phyloP scores from a whole-genome alignment of 2,113 vertebrate species.

The Tretioscincus oriximinensis region DNA sequence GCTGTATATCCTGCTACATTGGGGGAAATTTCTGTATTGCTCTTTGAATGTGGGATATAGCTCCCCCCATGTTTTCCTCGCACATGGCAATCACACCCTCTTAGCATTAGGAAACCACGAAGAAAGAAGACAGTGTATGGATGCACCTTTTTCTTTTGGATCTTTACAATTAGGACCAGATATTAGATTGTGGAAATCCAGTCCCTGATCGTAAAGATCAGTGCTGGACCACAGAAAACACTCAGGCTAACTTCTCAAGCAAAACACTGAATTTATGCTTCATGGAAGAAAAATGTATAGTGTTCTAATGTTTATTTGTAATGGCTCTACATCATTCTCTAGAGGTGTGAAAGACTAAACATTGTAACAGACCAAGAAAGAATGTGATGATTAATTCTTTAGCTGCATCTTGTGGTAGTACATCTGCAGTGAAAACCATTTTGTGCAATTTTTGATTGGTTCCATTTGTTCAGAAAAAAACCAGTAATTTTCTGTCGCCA shows the following conservation, averaged over 20 bases:
- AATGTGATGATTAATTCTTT: not conserved
- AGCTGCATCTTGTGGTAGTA: not conserved
- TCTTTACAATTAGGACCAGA: no score
- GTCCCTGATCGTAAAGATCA: not conserved
- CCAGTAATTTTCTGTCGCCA: not conserved
- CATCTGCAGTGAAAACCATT: not conserved
- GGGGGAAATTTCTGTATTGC: no score
- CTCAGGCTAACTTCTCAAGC: not conserved
- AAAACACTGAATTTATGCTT: not conserved
- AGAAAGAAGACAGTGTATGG: no score
- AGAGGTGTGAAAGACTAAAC: conserved; percentile 17
- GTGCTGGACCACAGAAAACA: not conserved
- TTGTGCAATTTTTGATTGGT: not conserved
- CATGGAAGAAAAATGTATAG: not conserved
- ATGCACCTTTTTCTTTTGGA: no score
- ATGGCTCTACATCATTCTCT: conserved; percentile 3
- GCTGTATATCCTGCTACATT: no score
- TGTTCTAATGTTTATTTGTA: conserved; percentile 24
- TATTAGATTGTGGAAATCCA: not conserved
- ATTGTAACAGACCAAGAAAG: not conserved
- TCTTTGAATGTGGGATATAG: no score
- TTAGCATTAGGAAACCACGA: no score
- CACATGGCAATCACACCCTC: no score
- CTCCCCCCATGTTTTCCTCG: no score
- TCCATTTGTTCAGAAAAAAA: not conserved